Evolutionary conservation across 1,140 invertebrate species (phyloP).

Genomic region (Philopotamus ludificatus): DNA sequence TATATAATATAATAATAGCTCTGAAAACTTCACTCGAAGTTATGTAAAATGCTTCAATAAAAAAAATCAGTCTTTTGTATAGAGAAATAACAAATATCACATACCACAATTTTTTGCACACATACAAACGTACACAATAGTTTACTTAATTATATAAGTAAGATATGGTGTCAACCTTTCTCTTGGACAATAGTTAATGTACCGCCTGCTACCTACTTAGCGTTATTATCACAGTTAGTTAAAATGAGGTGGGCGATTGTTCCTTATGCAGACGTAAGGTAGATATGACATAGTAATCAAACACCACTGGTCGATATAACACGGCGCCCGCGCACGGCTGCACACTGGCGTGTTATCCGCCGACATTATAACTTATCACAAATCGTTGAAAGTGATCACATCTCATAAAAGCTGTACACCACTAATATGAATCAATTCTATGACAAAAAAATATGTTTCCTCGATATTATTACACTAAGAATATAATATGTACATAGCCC

Average conservation of each 20-base stretch:
- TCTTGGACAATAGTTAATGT: slow-evolving; percentile 59
- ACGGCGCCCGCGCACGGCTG: slow-evolving; percentile 35
- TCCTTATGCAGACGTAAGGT: slow-evolving; percentile 57
- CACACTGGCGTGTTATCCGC: slow-evolving; percentile 19
- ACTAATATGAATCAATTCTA: slow-evolving; percentile 41
- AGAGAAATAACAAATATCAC: slow-evolving; percentile 49
- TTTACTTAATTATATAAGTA: slow-evolving; percentile 58
- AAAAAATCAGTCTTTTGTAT: slow-evolving; percentile 60
- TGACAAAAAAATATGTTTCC: slow-evolving; percentile 42
- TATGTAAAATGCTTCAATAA: slow-evolving; percentile 50
- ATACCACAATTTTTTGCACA: slow-evolving; percentile 51
- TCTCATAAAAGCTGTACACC: slow-evolving; percentile 41
- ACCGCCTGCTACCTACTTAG: slow-evolving; percentile 60
- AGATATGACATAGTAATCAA: slow-evolving; percentile 53
- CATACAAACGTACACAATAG: slow-evolving; percentile 48
- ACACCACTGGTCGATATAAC: slow-evolving; percentile 47
- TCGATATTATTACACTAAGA: slow-evolving; percentile 42
- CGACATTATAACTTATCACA: slow-evolving; percentile 41
- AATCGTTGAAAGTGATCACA: slow-evolving; percentile 41
- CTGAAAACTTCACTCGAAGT: slow-evolving; percentile 40
- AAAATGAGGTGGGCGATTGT: slow-evolving; percentile 58
- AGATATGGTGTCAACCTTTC: slow-evolving; percentile 61
- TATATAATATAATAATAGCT: slow-evolving; percentile 40
- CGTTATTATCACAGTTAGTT: slow-evolving; percentile 60
- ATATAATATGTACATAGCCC: slow-evolving; percentile 41